Percentiles rank a stretch among this genome's conserved stretches.
Evolutionary conservation across 2,888 invertebrate species (phyloP).

Genomic region (Pristionchus entomophagus): DNA sequence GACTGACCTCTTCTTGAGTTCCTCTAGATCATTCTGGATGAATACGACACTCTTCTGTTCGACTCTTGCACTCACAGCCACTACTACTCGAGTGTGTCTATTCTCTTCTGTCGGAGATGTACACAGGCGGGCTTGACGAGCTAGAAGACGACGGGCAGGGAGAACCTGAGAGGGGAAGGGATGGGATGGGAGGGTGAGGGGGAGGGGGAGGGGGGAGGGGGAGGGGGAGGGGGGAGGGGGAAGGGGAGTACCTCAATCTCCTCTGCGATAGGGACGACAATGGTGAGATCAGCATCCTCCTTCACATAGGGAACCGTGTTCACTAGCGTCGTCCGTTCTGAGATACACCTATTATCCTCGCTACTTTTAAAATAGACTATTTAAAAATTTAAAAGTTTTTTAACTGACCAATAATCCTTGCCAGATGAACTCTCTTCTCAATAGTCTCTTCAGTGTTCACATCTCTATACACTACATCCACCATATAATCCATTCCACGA

Average conservation of each 20-base stretch:
- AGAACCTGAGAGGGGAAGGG: constrained; percentile 65
- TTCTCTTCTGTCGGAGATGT: constrained; percentile 80
- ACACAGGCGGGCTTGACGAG: constrained; percentile 84
- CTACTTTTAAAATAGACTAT: too few species aligned
- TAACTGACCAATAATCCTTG: constrained; percentile 85
- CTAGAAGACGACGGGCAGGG: constrained; percentile 83
- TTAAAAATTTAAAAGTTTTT: too few species aligned
- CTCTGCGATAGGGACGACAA: constrained; percentile 83
- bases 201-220: not conserved
- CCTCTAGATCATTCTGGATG: constrained; percentile 69
- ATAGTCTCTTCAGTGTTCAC: constrained; percentile 46
- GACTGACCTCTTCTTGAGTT: constrained; percentile 66
- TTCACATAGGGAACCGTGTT: constrained; percentile 90
- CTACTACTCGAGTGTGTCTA: constrained; percentile 68
- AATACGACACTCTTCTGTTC: constrained; percentile 61
- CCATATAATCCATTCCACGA: constrained; percentile 88
- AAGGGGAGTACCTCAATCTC: constrained; percentile 59
- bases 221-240: too few species aligned
- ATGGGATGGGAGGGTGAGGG: too few species aligned
- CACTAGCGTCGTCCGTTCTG: constrained; percentile 38
- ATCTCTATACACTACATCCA: constrained; percentile 80
- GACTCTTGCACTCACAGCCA: constrained; percentile 64
- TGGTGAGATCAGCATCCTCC: constrained; percentile 88
- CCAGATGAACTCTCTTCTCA: constrained; percentile 83
- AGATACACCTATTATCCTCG: too few species aligned